Conservation (phyloP, 2,113 vertebrate species). For the Anarrhichthys ocellatus region DNA sequence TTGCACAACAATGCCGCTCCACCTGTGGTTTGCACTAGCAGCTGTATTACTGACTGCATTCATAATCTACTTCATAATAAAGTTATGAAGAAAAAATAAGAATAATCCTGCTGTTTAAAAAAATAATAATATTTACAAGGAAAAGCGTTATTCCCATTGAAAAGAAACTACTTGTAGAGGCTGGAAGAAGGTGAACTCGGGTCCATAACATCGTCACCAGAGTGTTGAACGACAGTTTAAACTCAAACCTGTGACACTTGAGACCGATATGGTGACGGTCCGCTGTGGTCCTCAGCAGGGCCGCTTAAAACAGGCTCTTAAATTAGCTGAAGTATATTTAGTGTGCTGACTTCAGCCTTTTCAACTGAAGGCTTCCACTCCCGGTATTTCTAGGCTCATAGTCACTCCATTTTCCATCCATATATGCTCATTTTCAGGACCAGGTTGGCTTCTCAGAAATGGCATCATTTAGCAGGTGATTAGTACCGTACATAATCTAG, state of each 20-base stretch:
- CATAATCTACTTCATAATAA: neutral
- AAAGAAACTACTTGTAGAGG: neutral
- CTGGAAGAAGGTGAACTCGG: too few species aligned
- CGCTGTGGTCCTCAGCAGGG: neutral
- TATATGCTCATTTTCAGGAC: neutral
- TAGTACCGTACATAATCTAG: neutral
- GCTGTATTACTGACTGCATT: too few species aligned
- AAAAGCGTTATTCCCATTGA: neutral
- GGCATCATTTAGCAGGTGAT: neutral
- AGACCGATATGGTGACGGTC: neutral
- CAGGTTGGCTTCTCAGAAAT: neutral
- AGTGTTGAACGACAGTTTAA: neutral
- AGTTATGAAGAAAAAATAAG: neutral
- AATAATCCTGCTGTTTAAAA: neutral
- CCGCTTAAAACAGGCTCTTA: constrained; percentile 4
- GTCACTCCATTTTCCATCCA: neutral
- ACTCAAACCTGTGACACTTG: neutral
- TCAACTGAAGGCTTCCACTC: neutral
- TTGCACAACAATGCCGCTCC: neutral
- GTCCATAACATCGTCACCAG: too few species aligned
- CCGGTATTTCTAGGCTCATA: neutral
- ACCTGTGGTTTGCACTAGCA: too few species aligned
- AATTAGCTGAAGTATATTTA: constrained; percentile 46
- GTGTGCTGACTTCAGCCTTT: neutral
- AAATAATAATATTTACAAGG: neutral